Percentiles rank a stretch among this genome's conserved stretches.
Evolutionary conservation across 2,113 vertebrate species (phyloP).

Genomic region (Bettongia penicillata): DNA sequence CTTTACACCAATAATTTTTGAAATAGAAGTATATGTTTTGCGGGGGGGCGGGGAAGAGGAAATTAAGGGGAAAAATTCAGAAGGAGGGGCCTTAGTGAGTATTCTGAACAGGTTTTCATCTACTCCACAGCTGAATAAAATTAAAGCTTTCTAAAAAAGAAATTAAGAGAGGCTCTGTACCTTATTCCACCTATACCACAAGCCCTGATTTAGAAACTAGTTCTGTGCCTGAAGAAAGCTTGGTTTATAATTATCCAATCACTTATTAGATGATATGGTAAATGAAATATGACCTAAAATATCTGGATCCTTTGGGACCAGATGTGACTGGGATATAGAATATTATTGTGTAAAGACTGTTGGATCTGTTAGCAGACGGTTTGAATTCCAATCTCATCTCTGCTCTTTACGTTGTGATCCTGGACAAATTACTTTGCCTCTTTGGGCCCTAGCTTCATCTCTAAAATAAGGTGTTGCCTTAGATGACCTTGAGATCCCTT

Average conservation of each 20-base stretch:
- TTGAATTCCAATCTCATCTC: background rate
- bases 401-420: background rate
- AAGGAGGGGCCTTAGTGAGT: background rate
- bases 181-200: background rate
- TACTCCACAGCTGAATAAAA: slow-evolving; percentile 29
- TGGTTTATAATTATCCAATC: background rate
- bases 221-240: background rate
- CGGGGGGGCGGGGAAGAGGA: slow-evolving; percentile 49
- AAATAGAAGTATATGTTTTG: slow-evolving; percentile 31
- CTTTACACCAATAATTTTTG: background rate
- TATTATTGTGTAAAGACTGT: background rate
- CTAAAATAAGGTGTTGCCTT: background rate
- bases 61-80: slow-evolving; percentile 29
- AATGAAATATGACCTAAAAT: background rate
- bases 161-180: background rate
- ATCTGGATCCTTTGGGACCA: background rate
- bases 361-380: background rate
- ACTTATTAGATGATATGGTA: background rate
- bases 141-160: slow-evolving; percentile 11
- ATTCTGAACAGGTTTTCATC: slow-evolving; percentile 28
- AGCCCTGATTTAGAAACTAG: background rate
- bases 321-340: background rate
- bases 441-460: background rate
- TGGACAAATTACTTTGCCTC: background rate
- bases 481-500: background rate